Evolutionary conservation across 2,113 vertebrate species (phyloP).

Genomic region (Solea senegalensis): DNA sequence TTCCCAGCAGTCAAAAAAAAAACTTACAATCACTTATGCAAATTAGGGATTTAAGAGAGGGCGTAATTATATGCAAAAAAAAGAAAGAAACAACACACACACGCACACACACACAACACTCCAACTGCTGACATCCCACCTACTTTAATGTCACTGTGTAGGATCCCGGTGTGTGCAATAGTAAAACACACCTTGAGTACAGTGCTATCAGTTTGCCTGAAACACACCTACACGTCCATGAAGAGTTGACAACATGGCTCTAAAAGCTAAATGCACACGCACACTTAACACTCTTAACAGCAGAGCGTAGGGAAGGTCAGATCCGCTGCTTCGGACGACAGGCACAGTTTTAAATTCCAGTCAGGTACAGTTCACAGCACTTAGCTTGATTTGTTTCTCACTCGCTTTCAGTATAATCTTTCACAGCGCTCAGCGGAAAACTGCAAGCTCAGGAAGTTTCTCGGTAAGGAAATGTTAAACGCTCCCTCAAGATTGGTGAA

Average conservation of each 20-base stretch:
- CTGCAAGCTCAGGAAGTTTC: slow-evolving; percentile 57
- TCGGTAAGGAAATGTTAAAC: slow-evolving; percentile 43
- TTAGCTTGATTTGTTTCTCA: slow-evolving; percentile 74
- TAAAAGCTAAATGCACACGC: slow-evolving; percentile 55
- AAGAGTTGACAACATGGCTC: slow-evolving; percentile 42
- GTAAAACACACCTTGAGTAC: slow-evolving; percentile 39
- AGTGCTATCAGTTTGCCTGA: slow-evolving; percentile 44
- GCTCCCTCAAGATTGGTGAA: slow-evolving; percentile 24
- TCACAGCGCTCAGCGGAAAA: slow-evolving; percentile 37
- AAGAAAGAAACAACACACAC: no score
- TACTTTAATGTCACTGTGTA: slow-evolving; percentile 23
- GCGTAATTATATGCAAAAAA: slow-evolving; percentile 42
- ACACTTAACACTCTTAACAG: slow-evolving; percentile 19
- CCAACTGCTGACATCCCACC: slow-evolving; percentile 28
- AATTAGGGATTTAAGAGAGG: slow-evolving; percentile 39
- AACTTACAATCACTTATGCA: slow-evolving; percentile 41
- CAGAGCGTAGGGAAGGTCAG: slow-evolving; percentile 19
- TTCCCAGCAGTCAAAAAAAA: slow-evolving; percentile 24
- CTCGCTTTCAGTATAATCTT: slow-evolving; percentile 49
- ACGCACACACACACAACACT: slow-evolving; percentile 33
- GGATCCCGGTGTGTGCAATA: slow-evolving; percentile 34
- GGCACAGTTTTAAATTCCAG: slow-evolving; percentile 62
- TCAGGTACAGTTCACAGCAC: slow-evolving; percentile 69
- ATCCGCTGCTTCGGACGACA: slow-evolving; percentile 29
- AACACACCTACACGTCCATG: slow-evolving; percentile 56